A percentile compares a stretch with the other conserved stretches of the same genome.
These are phyloP conservation scores for Lepidochitona cinerea DNA, from an alignment of 2,888 invertebrate species.

Conservation along the genomic window DNA sequence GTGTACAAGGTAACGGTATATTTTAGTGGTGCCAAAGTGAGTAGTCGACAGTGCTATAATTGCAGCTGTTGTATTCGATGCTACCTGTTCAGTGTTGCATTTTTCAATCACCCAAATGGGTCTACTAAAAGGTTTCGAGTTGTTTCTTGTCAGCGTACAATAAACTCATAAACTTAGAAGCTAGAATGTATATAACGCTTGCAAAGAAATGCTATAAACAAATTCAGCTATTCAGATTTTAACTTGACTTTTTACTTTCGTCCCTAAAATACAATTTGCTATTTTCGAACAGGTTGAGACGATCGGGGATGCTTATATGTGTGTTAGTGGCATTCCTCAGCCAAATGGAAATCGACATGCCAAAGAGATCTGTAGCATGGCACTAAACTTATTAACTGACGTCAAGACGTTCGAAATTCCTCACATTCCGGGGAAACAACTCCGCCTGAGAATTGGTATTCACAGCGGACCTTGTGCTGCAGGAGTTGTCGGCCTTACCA, in stretches of 20 bases:
- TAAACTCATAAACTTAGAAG: too few relatives aligned
- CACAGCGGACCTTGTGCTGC: slow-evolving; percentile 67
- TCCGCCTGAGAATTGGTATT: slow-evolving; percentile 61
- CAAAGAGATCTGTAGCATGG: slow-evolving; percentile 66
- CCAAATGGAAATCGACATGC: slow-evolving; percentile 60
- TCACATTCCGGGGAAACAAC: slow-evolving; percentile 54
- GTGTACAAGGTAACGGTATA: slow-evolving; percentile 35
- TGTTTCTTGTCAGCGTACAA: too few relatives aligned
- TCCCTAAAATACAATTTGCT: too few relatives aligned
- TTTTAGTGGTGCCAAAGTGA: background rate
- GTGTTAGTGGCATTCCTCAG: slow-evolving; percentile 63
- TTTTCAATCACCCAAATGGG: too few relatives aligned
- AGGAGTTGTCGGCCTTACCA: slow-evolving; percentile 62
- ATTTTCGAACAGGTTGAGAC: slow-evolving; percentile 63
- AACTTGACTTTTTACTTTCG: too few relatives aligned
- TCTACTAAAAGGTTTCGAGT: too few relatives aligned
- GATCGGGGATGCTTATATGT: slow-evolving; percentile 68
- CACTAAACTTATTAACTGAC: slow-evolving; percentile 62
- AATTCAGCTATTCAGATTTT: too few relatives aligned
- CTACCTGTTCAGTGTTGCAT: too few relatives aligned
- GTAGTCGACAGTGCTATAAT: too few relatives aligned
- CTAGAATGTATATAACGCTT: too few relatives aligned
- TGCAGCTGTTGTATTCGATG: too few relatives aligned
- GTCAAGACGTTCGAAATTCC: slow-evolving; percentile 61
- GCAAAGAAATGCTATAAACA: too few relatives aligned